These are phyloP conservation scores for Conus ventricosus DNA, from an alignment of 1,140 invertebrate species.

Conservation along the genomic window DNA sequence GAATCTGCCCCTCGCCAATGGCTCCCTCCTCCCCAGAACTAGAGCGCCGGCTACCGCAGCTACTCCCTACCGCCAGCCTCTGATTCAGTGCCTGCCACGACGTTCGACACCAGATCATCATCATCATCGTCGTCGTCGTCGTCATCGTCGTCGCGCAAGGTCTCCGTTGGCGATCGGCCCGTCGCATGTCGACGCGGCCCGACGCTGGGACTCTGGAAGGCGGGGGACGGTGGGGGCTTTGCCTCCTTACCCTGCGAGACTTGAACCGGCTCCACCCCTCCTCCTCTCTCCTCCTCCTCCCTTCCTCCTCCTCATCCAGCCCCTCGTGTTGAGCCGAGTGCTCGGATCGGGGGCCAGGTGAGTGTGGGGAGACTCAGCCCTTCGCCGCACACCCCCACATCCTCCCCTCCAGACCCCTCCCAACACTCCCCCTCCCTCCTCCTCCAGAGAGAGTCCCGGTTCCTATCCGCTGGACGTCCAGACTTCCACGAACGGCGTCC, in stretches of 20 bases:
- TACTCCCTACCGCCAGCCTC: background rate
- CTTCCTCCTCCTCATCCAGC: no score
- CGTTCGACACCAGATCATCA: background rate
- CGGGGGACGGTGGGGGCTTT: background rate
- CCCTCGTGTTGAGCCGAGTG: no score
- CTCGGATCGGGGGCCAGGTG: background rate
- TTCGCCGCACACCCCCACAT: background rate
- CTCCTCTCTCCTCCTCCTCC: background rate
- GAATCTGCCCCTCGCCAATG: background rate
- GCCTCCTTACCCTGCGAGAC: background rate
- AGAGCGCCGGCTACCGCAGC: background rate
- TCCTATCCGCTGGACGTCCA: conserved; percentile 4
- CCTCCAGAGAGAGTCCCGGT: background rate
- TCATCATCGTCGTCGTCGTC: background rate
- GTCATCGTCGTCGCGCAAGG: background rate
- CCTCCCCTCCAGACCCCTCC: background rate
- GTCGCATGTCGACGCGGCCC: background rate
- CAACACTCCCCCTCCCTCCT: background rate
- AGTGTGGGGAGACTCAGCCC: background rate
- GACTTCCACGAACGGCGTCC: background rate
- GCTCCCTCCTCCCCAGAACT: background rate
- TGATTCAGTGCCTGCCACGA: background rate
- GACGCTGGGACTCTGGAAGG: background rate
- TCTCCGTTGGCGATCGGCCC: background rate
- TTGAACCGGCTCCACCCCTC: background rate